Evolutionary conservation across 2,888 invertebrate species (phyloP), one percentile per base, ranked within the genome.

Genomic region (Drosophila austrosaltans): DNA sequence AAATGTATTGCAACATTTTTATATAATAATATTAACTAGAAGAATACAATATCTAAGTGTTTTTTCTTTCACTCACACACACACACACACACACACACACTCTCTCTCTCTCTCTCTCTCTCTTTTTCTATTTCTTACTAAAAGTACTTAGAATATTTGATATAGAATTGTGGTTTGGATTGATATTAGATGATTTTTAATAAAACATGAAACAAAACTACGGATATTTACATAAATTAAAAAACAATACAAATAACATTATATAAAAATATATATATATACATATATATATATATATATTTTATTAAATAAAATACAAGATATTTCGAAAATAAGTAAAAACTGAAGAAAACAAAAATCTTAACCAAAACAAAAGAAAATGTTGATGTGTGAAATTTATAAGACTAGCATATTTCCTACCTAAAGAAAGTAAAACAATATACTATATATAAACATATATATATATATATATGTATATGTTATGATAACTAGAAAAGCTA

Each of bases 341-440:
- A 78, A 76, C 72, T 58, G 66, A 75, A 76, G 69, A 54, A 48
- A 48, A 20, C 56, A 54, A 72, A 64, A 67, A 68, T 72, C 65
- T 58, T 72, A 77, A 73, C 74, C 53, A 80, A 76, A 76, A 80
- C 74, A 48, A 80, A 76, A 76, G 79, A 82, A 70, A 87, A 89
- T 90, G 90, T 90, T 90, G 90, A 90, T 90, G 90, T 90, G 88
- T 90, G 90, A 90, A 90, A 90, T 90, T 90, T 84, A 90, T 89
- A 90, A 90, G 90, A 90, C 90, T 90, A 90, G 90, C 87, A 84
- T 81, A 90, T 90, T 89, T 90, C 90, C 90, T 90, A 90, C 90
- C 90, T 90, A 90, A 76, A 70, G 72, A 66, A 78, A 69, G 20
- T 12, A 61, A 67, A 69, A 69, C 30, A 63, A 77, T 72, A 85